Evolutionary conservation across 2,797 vertebrate species (phyloP).

Genomic region (Holocentrus rufus): DNA sequence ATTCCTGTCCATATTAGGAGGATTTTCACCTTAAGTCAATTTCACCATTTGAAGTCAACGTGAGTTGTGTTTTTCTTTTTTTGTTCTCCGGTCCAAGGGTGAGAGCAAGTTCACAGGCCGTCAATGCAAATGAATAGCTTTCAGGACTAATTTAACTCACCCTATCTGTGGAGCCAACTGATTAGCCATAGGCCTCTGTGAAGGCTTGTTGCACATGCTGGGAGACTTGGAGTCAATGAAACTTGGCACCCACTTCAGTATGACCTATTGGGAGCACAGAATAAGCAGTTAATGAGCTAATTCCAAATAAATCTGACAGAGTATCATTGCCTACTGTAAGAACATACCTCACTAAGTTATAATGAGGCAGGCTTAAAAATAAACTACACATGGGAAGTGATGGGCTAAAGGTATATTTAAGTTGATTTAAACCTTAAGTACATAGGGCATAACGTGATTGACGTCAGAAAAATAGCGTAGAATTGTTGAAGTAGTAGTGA

Average conservation of each 20-base stretch:
- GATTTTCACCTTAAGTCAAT: constrained; percentile 65
- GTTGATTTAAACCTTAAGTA: background rate
- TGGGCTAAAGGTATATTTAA: background rate
- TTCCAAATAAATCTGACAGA: constrained; percentile 37
- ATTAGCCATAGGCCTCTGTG: constrained; percentile 51
- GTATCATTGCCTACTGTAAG: constrained; percentile 16
- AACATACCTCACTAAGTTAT: background rate
- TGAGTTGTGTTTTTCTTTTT: constrained; percentile 41
- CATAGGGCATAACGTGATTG: background rate
- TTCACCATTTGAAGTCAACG: constrained; percentile 44
- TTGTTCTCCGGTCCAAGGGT: constrained; percentile 34
- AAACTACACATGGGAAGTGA: background rate
- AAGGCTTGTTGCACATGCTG: constrained; percentile 1
- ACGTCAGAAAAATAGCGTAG: background rate
- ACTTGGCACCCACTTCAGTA: constrained; percentile 37
- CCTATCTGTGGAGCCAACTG: constrained; percentile 22
- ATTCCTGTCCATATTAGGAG: constrained; percentile 52
- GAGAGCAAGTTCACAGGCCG: constrained; percentile 62
- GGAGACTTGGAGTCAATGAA: constrained; percentile 35
- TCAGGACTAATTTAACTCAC: constrained; percentile 65
- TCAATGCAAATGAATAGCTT: constrained; percentile 66
- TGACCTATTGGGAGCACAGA: constrained; percentile 35
- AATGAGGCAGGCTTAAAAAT: background rate
- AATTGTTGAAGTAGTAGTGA: background rate
- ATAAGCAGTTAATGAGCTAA: constrained; percentile 45